phyloP scores from a whole-genome alignment of 2,888 invertebrate species.

The Calameuta filiformis region DNA sequence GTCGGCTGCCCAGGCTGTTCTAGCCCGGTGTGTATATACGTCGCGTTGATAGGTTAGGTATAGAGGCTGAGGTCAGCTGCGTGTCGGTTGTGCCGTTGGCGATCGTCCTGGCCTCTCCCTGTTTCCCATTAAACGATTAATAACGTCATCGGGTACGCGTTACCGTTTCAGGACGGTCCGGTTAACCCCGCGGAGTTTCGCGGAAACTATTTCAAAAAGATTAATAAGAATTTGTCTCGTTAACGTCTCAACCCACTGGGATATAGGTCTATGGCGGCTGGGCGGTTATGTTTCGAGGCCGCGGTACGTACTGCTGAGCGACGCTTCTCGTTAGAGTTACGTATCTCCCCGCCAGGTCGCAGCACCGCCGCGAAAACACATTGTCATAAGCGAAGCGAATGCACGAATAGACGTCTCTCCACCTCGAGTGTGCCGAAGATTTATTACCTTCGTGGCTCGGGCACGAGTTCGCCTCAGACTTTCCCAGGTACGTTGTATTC shows the following conservation, averaged over 20 bases:
- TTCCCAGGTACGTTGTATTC: constrained; percentile 44
- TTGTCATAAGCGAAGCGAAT: constrained; percentile 28
- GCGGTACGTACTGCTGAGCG: not conserved
- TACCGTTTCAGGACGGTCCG: constrained; percentile 29
- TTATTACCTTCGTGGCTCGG: constrained; percentile 44
- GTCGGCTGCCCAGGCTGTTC: not conserved
- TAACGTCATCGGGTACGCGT: constrained; percentile 54
- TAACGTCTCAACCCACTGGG: not conserved
- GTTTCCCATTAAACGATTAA: constrained; percentile 58
- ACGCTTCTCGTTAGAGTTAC: not conserved
- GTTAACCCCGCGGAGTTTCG: constrained; percentile 14
- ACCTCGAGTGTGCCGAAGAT: constrained; percentile 60
- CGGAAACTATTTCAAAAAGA: not conserved
- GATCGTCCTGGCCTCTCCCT: constrained; percentile 22
- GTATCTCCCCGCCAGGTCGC: constrained; percentile 13
- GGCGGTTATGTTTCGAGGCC: constrained; percentile 8
- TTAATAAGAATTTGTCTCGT: not conserved
- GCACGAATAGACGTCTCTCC: constrained; percentile 44
- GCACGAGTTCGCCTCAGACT: constrained; percentile 44
- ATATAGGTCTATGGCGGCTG: not conserved
- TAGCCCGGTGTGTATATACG: not conserved
- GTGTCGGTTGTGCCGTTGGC: constrained; percentile 5
- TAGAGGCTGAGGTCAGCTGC: constrained; percentile 10
- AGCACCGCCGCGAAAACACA: constrained; percentile 21
- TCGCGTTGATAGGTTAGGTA: constrained; percentile 18